These are phyloP conservation scores for Nomada lathburiana DNA, from an alignment of 2,888 invertebrate genomes.

Conservation along the genomic window DNA sequence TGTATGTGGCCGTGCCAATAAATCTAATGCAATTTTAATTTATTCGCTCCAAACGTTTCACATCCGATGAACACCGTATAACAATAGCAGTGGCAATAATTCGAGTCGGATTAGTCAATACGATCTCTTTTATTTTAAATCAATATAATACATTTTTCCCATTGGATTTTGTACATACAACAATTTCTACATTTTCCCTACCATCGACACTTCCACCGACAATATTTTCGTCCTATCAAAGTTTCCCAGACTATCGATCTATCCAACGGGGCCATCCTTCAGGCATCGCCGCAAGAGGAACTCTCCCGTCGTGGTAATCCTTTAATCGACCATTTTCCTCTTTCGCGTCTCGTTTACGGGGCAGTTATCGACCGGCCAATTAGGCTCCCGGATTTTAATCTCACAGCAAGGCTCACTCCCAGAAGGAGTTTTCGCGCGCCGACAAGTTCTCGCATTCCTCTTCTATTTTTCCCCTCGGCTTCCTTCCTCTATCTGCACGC, in stretches of 20 bases:
- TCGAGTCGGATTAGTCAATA: too few species aligned
- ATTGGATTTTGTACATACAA: too few species aligned
- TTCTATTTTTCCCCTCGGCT: not conserved
- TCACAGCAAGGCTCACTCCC: conserved; percentile 11
- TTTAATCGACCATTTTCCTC: conserved; percentile 54
- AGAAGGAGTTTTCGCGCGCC: conserved; percentile 35
- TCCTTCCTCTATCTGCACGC: not conserved
- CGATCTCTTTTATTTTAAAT: too few species aligned
- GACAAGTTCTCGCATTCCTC: conserved; percentile 37
- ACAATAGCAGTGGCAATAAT: too few species aligned
- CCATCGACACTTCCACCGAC: too few species aligned
- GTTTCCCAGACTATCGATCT: not conserved
- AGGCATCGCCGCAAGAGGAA: not conserved
- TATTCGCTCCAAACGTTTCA: too few species aligned
- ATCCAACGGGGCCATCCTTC: conserved; percentile 15
- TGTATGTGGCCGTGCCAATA: too few species aligned
- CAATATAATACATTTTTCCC: too few species aligned
- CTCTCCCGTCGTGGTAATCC: conserved; percentile 47
- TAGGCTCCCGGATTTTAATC: conserved; percentile 63
- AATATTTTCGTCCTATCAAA: not conserved
- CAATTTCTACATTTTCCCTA: too few species aligned
- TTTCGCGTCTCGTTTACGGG: conserved; percentile 35
- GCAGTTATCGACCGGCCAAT: conserved; percentile 66
- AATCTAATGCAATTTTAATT: too few species aligned
- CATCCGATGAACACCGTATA: too few species aligned